Base-by-base conservation (phyloP, 2,113 vertebrate species). In the Greenwoodochromis staneri region DNA sequence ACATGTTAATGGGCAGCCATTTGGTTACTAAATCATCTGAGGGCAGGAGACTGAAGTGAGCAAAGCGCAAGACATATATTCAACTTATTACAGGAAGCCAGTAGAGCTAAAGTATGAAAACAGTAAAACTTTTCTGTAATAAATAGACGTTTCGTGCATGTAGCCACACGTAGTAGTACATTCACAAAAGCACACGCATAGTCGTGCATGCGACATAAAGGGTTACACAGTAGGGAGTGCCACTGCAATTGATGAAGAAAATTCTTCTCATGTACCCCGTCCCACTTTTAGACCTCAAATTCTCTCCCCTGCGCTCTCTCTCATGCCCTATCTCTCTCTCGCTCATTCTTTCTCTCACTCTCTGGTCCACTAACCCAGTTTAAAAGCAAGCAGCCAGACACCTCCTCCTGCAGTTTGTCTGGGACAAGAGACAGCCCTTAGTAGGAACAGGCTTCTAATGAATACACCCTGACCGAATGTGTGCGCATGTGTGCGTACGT, bases 361-460 rank as follows among this genome's bases (percentile, higher is more conserved):
- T 93, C 92, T 95, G 95, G 95, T 96, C 95, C 93, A 96, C 95
- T 96, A 96, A 97, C 96, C 96, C 95, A 96, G 85, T 96, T 97
- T 95, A 92, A 94, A 93, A 89, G 86, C 87, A 89, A 91, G 91
- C 93, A 92, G 82, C 91, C 94, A 96, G 93, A 94, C 95, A 94
- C 94, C 90, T 88, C 94, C 91, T 94, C 93, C 92, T 95, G 93
- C 91, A 94, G 93, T 92, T 93, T 91, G 93, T 95, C 92, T 95
- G 92, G 94, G 94, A 93, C 89, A 89, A 87, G 85, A 95, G 95
- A 95, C 95, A 95, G 94, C 85, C 91, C 88, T 93, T 93, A 91
- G 91, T 87, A 87, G 88, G 92, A 91, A 90, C 51, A 63, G 76
- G 92, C 92, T 93, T 91, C 86, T 94, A 95, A 95, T 94, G 92